These are phyloP conservation scores for Drosophila hydei DNA, from an alignment of 1,140 invertebrate genomes.

Conservation along the genomic window DNA sequence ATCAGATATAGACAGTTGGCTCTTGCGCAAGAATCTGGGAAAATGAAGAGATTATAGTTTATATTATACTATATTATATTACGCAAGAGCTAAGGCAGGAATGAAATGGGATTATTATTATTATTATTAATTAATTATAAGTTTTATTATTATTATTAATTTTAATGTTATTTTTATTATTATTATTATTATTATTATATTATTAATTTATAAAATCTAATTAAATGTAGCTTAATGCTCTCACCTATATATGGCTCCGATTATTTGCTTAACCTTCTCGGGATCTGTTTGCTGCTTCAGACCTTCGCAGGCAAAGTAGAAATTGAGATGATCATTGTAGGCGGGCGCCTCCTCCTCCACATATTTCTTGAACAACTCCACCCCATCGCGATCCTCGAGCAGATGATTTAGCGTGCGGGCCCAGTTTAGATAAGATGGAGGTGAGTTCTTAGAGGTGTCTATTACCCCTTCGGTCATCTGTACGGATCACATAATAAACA, in stretches of 20 bases:
- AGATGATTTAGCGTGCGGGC: constrained; percentile 91
- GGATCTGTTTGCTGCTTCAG: constrained; percentile 91
- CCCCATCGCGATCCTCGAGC: constrained; percentile 93
- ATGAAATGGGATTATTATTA: too few species aligned
- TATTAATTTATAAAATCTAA: not conserved
- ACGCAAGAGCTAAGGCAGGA: too few species aligned
- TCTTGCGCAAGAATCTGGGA: constrained; percentile 91
- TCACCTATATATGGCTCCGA: constrained; percentile 92
- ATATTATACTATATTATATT: too few species aligned
- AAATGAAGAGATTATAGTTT: not conserved
- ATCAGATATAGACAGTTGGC: constrained; percentile 92
- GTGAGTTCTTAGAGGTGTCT: constrained; percentile 86
- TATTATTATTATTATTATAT: too few species aligned
- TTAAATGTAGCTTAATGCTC: not conserved
- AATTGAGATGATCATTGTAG: constrained; percentile 91
- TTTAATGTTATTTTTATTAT: too few species aligned
- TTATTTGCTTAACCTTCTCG: constrained; percentile 89
- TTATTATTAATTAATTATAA: too few species aligned
- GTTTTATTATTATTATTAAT: too few species aligned
- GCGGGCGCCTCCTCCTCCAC: constrained; percentile 91
- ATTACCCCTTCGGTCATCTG: constrained; percentile 84
- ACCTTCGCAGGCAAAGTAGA: constrained; percentile 96
- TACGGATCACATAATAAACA: too few species aligned
- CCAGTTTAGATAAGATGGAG: constrained; percentile 93
- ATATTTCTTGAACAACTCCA: constrained; percentile 93